Percentiles rank a stretch among this genome's conserved stretches.
Evolutionary conservation across 2,797 vertebrate species (phyloP).

Genomic region (Gadopsis bispinosus): DNA sequence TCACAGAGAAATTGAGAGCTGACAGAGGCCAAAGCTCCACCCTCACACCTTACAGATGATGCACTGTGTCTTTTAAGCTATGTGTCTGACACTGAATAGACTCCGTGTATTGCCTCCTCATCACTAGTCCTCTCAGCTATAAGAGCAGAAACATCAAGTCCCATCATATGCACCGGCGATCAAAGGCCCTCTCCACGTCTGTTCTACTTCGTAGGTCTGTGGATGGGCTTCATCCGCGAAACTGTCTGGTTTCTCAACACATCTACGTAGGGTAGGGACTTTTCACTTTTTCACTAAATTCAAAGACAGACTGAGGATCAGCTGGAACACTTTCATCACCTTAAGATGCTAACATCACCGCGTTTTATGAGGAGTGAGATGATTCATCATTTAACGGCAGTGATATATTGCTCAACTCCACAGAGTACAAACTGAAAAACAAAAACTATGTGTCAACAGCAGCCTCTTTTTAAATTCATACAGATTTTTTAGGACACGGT

Average conservation of each 20-base stretch:
- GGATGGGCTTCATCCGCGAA: background rate
- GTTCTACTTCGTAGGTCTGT: background rate
- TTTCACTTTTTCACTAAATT: background rate
- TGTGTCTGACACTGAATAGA: slow-evolving; percentile 70
- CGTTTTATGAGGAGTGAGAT: slow-evolving; percentile 36
- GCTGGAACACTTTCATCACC: slow-evolving; percentile 7
- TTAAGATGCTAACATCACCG: slow-evolving; percentile 42
- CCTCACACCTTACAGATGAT: slow-evolving; percentile 65
- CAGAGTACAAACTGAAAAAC: slow-evolving; percentile 9
- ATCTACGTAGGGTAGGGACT: background rate
- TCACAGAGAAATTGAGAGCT: slow-evolving; percentile 44
- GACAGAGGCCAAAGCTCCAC: slow-evolving; percentile 51
- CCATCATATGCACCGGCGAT: slow-evolving; percentile 45
- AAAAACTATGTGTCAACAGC: background rate
- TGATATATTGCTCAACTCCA: slow-evolving; percentile 1
- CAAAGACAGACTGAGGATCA: slow-evolving; percentile 2
- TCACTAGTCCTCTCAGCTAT: slow-evolving; percentile 79
- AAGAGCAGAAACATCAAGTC: slow-evolving; percentile 59
- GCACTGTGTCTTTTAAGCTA: slow-evolving; percentile 58
- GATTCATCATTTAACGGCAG: slow-evolving; percentile 62
- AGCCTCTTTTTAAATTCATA: background rate
- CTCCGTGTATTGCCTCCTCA: slow-evolving; percentile 75
- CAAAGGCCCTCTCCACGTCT: slow-evolving; percentile 43
- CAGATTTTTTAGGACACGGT: background rate
- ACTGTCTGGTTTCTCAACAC: background rate